These are phyloP conservation scores for Poicephalus meyeri DNA, from an alignment of 2,113 vertebrate species.

Conservation along the genomic window DNA sequence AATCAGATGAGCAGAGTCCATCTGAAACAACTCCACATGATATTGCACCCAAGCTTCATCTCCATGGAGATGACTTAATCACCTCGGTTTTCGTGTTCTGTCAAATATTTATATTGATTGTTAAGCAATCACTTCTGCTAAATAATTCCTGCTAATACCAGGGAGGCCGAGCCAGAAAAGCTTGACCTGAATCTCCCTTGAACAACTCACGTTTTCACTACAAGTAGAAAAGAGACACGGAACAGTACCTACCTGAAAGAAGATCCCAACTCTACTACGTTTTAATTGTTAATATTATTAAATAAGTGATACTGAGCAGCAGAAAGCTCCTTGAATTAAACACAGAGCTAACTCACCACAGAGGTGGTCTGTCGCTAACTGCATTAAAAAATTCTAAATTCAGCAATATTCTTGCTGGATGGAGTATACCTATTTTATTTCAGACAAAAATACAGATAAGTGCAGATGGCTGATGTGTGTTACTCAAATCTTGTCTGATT, in stretches of 20 bases:
- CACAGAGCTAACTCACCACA: no score
- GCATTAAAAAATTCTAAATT: background rate
- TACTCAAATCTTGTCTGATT: constrained; percentile 35
- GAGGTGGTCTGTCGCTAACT: background rate
- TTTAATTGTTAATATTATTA: background rate
- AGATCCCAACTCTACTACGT: background rate
- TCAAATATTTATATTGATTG: background rate
- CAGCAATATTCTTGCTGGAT: background rate
- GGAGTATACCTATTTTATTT: background rate
- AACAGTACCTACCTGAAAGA: background rate
- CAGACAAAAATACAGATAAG: background rate
- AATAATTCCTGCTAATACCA: background rate
- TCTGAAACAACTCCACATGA: background rate
- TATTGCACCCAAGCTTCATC: background rate
- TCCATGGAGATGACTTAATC: constrained; percentile 17
- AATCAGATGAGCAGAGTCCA: background rate
- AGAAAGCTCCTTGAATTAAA: background rate
- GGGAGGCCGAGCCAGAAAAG: background rate
- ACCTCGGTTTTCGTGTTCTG: background rate
- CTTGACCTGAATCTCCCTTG: background rate
- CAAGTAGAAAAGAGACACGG: background rate
- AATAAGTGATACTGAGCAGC: background rate
- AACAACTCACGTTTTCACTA: background rate
- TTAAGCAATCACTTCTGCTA: background rate
- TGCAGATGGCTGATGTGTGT: background rate